Conservation (phyloP, 2,797 vertebrate species). For the Macroramphosus scolopax region DNA sequence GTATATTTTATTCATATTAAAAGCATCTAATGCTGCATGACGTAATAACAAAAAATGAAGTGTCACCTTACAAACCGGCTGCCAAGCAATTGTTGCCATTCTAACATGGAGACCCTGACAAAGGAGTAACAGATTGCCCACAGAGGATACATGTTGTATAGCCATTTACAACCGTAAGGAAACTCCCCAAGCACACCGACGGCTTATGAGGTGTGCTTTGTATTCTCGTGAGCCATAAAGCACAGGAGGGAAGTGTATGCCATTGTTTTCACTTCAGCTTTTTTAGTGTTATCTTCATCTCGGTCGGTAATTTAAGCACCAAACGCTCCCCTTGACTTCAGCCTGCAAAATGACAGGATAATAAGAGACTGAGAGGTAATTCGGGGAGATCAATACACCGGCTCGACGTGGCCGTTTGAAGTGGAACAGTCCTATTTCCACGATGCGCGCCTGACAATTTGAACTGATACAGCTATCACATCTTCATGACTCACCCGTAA, state of each 20-base stretch:
- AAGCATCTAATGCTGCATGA: background rate
- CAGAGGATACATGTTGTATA: slow-evolving; percentile 28
- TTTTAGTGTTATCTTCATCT: slow-evolving; percentile 18
- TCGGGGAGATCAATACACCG: no score
- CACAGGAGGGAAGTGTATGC: slow-evolving; percentile 7
- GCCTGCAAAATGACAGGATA: slow-evolving; percentile 12
- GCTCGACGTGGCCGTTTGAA: slow-evolving; percentile 9
- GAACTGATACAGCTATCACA: slow-evolving; percentile 40
- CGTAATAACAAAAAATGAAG: background rate
- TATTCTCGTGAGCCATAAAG: slow-evolving; percentile 30
- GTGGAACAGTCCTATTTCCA: slow-evolving; percentile 8
- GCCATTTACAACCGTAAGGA: no score
- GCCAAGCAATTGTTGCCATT: slow-evolving; percentile 43
- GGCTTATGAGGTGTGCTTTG: slow-evolving; percentile 18
- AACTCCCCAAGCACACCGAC: slow-evolving; percentile 28
- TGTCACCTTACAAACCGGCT: slow-evolving; percentile 22
- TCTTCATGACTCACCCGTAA: slow-evolving; percentile 59
- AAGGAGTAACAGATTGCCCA: slow-evolving; percentile 9
- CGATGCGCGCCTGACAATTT: slow-evolving; percentile 50
- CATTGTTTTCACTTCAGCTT: slow-evolving; percentile 33
- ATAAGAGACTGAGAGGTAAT: slow-evolving; percentile 5
- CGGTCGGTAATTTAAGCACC: slow-evolving; percentile 13
- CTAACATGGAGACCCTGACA: slow-evolving; percentile 27
- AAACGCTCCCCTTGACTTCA: background rate
- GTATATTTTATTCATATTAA: background rate